Evolutionary conservation across 2,888 invertebrate genomes (phyloP), one percentile per base, ranked within the genome.

Genomic region (Ophion ellenae): DNA sequence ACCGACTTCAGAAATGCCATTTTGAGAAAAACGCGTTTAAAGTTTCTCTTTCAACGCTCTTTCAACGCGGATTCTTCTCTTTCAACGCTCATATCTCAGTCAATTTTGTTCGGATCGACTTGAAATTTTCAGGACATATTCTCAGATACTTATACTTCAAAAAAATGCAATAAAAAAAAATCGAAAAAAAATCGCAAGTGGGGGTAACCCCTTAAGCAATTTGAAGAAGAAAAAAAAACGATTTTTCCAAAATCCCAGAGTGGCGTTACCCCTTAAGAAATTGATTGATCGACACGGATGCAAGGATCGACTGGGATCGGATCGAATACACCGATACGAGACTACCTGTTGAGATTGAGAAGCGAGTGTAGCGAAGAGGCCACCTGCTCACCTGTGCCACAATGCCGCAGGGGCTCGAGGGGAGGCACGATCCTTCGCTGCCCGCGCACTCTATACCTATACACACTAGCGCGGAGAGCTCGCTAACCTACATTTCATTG

Each of bases 401-500:
- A 76, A 75, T 66, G 83, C 32, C 64, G 45, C 5, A 20, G 28
- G 73, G 28, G 73, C 45, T 59, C 59, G 69, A 59, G 59, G 75
- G 74, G 81, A 84, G 59, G 57, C 77, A 67, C 81, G 83, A 86
- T 83, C 77, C 64, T 64, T 81, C 45, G 81, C 53, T 71, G 73
- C 76, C 80, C 61, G 77, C 61, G 17, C 53, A 53, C 53, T 17
- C 53, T 69, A 53, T 71, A 45, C 1, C 71, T 20, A 57, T 57
- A 69, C 45, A 69, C 57, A 63, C 69, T 64, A 76, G 67, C 47
- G 32, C 47, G 32, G 47, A 53, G 73, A 73, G 78, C 78, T 70
- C 76, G n/a, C 81, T 86, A 83, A 86, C 86, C 86, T 74, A 86
- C 86, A 84, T 86, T 78, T 81, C 70, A 71, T 74, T 61, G 81